phyloP scores from a whole-genome alignment of 2,888 invertebrate species.

The Caenorhabditis wallacei region DNA sequence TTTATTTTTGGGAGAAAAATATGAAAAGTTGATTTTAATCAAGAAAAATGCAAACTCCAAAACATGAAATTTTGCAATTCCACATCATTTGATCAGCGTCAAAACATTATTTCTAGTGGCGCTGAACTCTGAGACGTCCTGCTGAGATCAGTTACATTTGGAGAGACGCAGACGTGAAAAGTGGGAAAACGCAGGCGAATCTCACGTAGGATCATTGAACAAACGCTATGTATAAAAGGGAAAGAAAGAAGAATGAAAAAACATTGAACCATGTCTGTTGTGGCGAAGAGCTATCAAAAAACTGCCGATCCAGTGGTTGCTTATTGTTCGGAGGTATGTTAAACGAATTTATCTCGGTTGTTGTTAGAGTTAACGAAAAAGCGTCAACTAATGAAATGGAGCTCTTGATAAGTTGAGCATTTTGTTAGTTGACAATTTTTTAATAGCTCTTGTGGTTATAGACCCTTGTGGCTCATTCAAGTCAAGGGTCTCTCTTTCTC shows the following conservation, averaged over 20 bases:
- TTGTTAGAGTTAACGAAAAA: too few relatives aligned
- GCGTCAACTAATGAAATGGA: too few relatives aligned
- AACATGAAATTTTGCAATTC: too few relatives aligned
- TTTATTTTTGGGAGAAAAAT: too few relatives aligned
- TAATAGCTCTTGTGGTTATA: too few relatives aligned
- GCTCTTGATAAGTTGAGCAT: too few relatives aligned
- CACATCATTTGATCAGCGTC: conserved; percentile 25
- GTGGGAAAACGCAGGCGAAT: background rate
- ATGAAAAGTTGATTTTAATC: too few relatives aligned
- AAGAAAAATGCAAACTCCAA: too few relatives aligned
- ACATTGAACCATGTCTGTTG: conserved; percentile 32
- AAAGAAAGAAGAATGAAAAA: background rate
- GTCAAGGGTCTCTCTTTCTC: too few relatives aligned
- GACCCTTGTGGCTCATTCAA: too few relatives aligned
- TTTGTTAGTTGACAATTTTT: too few relatives aligned
- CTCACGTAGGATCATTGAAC: conserved; percentile 27
- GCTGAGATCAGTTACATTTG: conserved; percentile 29
- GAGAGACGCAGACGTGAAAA: conserved; percentile 5
- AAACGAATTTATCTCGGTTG: too few relatives aligned
- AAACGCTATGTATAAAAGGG: background rate
- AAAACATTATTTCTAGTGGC: conserved; percentile 27
- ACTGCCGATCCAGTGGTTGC: conserved; percentile 70
- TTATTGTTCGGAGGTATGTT: conserved; percentile 71
- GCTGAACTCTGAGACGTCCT: conserved; percentile 48
- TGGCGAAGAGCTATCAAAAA: conserved; percentile 69